These are phyloP conservation scores for Spheniscus humboldti DNA, from an alignment of 2,797 vertebrate genomes.

Conservation along the genomic window DNA sequence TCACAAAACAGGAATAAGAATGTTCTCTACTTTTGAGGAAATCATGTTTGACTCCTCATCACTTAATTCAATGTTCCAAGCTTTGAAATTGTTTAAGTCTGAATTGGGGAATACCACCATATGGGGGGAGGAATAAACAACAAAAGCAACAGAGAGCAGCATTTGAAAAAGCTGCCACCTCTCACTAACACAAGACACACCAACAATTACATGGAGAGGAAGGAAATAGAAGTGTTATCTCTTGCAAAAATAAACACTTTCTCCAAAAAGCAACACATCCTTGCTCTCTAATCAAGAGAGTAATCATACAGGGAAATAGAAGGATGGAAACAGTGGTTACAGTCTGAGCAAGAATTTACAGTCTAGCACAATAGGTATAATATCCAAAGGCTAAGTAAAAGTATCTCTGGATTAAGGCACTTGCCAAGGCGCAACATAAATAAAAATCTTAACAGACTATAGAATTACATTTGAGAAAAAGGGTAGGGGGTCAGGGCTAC, in stretches of 20 bases:
- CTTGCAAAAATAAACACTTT: background rate
- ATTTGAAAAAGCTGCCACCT: background rate
- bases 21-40: background rate
- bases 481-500: background rate
- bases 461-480: background rate
- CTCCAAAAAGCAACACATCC: background rate
- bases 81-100: background rate
- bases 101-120: background rate
- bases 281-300: background rate
- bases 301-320: background rate
- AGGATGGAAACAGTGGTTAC: background rate
- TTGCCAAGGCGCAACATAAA: background rate
- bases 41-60: background rate
- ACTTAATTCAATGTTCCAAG: background rate
- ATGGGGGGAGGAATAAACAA: background rate
- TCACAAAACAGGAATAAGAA: background rate
- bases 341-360: background rate
- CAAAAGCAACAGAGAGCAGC: background rate
- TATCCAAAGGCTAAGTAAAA: background rate
- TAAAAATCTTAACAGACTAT: background rate
- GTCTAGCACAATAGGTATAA: background rate
- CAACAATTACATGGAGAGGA: background rate
- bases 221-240: background rate
- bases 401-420: background rate
- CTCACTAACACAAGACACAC: fast-evolving